Evolutionary conservation across 2,888 invertebrate genomes (phyloP), one percentile per base, ranked within the genome.

Genomic region (Phyllotreta striolata): DNA sequence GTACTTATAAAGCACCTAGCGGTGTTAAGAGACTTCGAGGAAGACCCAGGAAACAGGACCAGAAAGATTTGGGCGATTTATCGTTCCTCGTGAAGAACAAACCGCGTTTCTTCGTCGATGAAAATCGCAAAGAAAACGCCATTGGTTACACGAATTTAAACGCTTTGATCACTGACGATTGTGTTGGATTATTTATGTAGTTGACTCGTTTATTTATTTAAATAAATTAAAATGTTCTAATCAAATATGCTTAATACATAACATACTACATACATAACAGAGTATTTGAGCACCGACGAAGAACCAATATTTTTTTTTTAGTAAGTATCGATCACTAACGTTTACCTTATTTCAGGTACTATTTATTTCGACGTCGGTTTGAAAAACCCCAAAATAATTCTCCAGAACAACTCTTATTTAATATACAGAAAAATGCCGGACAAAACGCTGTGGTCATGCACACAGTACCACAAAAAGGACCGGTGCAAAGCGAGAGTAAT

Each of bases 341-440:
- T 4, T 24, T 24, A 24, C 24, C 4, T 4, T 24, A 24, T 67
- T 73, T 70, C 63, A 72, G 71, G 69, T 46, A 64, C 47, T 13
- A 66, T 73, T 44, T 71, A 73, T 55, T 70, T 74, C 38, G 66
- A 71, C 9, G 64, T 69, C 7, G 74, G 72, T 6, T 65, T 68
- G 13, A 74, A 74, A 37, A 67, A 74, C 62, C 74, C 74, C 5
- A 74, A 71, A 58, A 66, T 74, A 8, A 69, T 74, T n/a, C 46
- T 74, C 24, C 65, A 73, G 46, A 54, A 64, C 37, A 64, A 72
- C 54, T 67, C 68, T 10, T 74, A 67, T 65, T 58, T 66, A 6
- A 69, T 74, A 13, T 70, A 73, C 13, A 64, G 63, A 47, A 72
- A 67, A 55, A 54, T 67, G 37, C 64, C 67, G 0, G 68, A 69